Conservation (phyloP, 2,888 invertebrate species). For the Stenurella melanura region DNA sequence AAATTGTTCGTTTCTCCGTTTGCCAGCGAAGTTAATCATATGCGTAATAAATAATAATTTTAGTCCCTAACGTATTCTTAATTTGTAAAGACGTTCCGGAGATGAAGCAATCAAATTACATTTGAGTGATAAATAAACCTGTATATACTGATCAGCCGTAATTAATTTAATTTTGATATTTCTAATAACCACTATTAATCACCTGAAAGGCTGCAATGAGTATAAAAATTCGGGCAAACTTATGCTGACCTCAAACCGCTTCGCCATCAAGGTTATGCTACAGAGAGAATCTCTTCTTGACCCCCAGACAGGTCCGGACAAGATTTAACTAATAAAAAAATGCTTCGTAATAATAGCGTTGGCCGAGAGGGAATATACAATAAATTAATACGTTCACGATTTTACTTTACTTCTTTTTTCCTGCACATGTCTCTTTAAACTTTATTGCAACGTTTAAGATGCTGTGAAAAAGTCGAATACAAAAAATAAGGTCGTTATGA, state of each 20-base stretch:
- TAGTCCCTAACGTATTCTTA: background rate
- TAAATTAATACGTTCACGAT: constrained; percentile 44
- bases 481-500: constrained; percentile 42
- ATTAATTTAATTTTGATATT: constrained; percentile 14
- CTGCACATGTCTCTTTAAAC: constrained; percentile 36
- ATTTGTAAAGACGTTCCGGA: background rate
- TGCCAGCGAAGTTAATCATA: background rate
- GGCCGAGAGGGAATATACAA: constrained; percentile 41
- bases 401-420: constrained; percentile 46
- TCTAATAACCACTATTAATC: constrained; percentile 30
- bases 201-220: constrained; percentile 9
- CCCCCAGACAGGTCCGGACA: constrained; percentile 48
- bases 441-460: constrained; percentile 45
- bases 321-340: constrained; percentile 43
- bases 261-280: constrained; percentile 46
- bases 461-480: constrained; percentile 47
- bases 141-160: background rate
- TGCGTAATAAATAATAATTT: constrained; percentile 4
- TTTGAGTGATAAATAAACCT: constrained; percentile 1
- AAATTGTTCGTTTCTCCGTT: background rate
- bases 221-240: constrained; percentile 47
- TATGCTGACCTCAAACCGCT: constrained; percentile 49
- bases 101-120: constrained; percentile 7
- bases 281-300: constrained; percentile 51
- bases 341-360: constrained; percentile 50